Percentiles rank a stretch among this genome's conserved stretches.
phyloP scores from a whole-genome alignment of 2,113 vertebrate genomes.

The Bombycilla garrulus region DNA sequence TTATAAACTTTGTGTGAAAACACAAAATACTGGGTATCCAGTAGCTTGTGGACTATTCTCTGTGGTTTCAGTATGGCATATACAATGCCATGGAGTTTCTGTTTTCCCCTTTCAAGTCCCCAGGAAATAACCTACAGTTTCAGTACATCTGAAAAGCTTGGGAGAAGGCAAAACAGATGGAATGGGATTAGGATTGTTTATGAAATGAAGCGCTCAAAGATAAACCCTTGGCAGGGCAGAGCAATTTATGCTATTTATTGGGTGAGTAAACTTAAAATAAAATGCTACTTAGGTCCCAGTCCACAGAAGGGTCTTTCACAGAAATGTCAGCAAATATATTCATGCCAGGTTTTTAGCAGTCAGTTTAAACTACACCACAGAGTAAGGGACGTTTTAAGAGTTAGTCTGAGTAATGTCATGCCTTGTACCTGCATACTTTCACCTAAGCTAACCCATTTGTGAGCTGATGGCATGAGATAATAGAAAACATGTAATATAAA shows the following conservation, averaged over 20 bases:
- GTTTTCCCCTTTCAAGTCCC: background rate
- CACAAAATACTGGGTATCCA: background rate
- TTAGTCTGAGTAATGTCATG: background rate
- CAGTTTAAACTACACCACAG: background rate
- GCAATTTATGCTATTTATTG: background rate
- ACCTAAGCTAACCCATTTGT: background rate
- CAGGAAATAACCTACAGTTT: background rate
- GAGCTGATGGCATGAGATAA: background rate
- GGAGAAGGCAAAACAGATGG: background rate
- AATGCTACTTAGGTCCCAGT: background rate
- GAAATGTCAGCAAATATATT: constrained; percentile 21
- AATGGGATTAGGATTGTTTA: background rate
- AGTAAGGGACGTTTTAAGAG: background rate
- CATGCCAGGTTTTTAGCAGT: background rate
- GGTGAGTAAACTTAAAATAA: background rate
- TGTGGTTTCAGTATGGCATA: background rate
- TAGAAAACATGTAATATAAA: background rate
- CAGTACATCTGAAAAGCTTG: background rate
- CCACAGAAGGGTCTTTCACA: background rate
- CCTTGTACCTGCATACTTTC: background rate
- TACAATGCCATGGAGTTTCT: background rate
- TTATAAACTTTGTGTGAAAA: background rate
- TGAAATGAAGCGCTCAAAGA: background rate
- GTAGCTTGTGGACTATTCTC: background rate
- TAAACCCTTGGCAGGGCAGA: background rate